Base-by-base conservation (phyloP, 2,888 invertebrate genomes). In the Andrena camellia region DNA sequence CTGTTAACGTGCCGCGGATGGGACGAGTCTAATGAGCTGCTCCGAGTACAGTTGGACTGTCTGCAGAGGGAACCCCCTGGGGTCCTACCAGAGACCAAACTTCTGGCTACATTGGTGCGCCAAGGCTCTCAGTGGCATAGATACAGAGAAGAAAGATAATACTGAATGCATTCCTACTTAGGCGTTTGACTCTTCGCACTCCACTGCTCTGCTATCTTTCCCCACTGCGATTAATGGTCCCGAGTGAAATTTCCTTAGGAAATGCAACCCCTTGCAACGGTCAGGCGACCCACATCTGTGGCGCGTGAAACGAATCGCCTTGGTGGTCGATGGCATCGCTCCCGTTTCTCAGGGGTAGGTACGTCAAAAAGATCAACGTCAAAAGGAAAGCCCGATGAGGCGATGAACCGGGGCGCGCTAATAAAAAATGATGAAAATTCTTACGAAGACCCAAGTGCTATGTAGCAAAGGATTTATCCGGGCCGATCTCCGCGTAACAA, bases 341-440 rank as follows among this genome's bases (percentile, higher is more conserved):
- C 57, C 64, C n/a, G 66, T 50, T 50, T 50, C 67, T 20, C 48
- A 2, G n/a, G 54, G n/a, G 4, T 13, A 35, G n/a, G 4, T 13
- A 35, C 23, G 20, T 77, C 10, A 66, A 50, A 60, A 50, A 60
- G 52, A 54, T 66, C 59, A 48, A 48, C 26, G 50, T 54, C 13
- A 29, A 69, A 60, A 59, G 31, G 33, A 23, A 20, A n/a, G 3
- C 50, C 10, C 57, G 73, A 35, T 35, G 50, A 4, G 31, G 52
- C 26, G 42, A 7, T 52, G 54, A 26, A 35, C 50, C 52, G 17
- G 7, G 13, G 6, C 54, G 48, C 42, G 13, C 67, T 31, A 35
- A 63, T 71, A 71, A 57, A 60, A 75, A 67, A 42, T 69, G 59
- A 81, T 70, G 73, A 79, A 79, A 79, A 81, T 79, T 79, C 79